Evolutionary conservation across 2,113 vertebrate species (phyloP), one percentile per base, ranked within the genome.

Genomic region (Notothenia rossii): DNA sequence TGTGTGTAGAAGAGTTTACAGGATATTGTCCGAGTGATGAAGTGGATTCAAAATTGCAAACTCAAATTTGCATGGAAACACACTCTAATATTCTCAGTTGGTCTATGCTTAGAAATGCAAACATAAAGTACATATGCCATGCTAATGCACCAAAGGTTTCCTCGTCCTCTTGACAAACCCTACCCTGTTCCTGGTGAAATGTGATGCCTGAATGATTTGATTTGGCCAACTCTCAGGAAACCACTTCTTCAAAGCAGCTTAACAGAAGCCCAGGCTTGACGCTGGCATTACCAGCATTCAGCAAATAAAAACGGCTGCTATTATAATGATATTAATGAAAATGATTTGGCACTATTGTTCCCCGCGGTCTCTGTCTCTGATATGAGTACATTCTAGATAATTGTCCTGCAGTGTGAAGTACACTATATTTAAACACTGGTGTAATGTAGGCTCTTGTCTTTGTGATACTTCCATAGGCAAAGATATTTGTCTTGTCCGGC

Each of bases 151-250:
- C 50, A 72, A 53, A 63, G 54, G 48, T 66, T 82, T 66, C 72
- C 72, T 80, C 62, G 55, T 70, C 75, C 72, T 33, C 65, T 40
- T 75, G 53, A 83, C 83, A 90, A 81, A 66, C 77, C 66, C 68
- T 45, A 46, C 73, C 75, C 81, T 90, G 79, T 83, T 85, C 77
- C 69, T 73, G 55, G 69, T 93, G 88, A 88, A 93, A 89, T 76
- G 53, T 75, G 79, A 89, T 82, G 67, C 83, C 82, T 75, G 59
- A 77, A 75, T 86, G 64, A 91, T 91, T 92, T 86, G 81, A 88
- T 92, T 90, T 88, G 83, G 79, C 79, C 63, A 68, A 48, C 76
- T 82, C 77, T 77, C 76, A 85, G 75, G 55, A 72, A 83, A 77
- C 63, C 62, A 84, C 78, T 90, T 90, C 79, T 76, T 86, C 69